Evolutionary conservation across 2,888 invertebrate species (phyloP).

Genomic region (Diplolepis rosae): DNA sequence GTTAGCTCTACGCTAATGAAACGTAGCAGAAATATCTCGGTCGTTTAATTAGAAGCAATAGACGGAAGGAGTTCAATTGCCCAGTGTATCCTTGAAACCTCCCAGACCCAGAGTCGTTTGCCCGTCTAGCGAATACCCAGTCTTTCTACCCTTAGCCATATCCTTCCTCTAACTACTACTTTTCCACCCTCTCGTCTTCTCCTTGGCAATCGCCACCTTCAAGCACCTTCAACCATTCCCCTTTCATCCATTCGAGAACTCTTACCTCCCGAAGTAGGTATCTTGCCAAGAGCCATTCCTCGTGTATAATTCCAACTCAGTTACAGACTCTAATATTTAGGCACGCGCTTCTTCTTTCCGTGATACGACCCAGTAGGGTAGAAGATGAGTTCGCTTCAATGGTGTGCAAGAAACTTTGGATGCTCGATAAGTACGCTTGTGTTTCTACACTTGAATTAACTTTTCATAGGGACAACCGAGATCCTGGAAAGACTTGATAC

Average conservation of each 20-base stretch:
- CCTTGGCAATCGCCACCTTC: constrained; percentile 13
- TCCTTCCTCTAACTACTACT: constrained; percentile 35
- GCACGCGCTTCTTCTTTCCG: constrained; percentile 35
- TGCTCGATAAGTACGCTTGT: constrained; percentile 41
- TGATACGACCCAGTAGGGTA: constrained; percentile 42
- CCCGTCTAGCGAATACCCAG: constrained; percentile 33
- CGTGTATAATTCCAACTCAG: constrained; percentile 36
- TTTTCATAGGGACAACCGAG: constrained; percentile 65
- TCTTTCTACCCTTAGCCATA: constrained; percentile 5
- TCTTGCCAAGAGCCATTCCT: constrained; percentile 20
- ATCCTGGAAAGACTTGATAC: constrained; percentile 52
- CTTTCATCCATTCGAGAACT: background rate
- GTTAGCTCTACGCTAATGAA: constrained; percentile 67
- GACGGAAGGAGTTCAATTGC: constrained; percentile 71
- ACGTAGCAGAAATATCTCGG: constrained; percentile 70
- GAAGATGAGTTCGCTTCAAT: constrained; percentile 33
- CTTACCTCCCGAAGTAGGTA: background rate
- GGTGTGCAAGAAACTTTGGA: constrained; percentile 28
- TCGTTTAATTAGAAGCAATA: constrained; percentile 72
- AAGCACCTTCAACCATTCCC: background rate
- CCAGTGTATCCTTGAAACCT: constrained; percentile 50
- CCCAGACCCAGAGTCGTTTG: constrained; percentile 33
- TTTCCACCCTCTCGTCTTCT: constrained; percentile 33
- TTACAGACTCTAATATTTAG: constrained; percentile 42
- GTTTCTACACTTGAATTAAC: constrained; percentile 55